Conservation (phyloP, 2,888 invertebrate species). For the Sarcophaga caerulescens region DNA sequence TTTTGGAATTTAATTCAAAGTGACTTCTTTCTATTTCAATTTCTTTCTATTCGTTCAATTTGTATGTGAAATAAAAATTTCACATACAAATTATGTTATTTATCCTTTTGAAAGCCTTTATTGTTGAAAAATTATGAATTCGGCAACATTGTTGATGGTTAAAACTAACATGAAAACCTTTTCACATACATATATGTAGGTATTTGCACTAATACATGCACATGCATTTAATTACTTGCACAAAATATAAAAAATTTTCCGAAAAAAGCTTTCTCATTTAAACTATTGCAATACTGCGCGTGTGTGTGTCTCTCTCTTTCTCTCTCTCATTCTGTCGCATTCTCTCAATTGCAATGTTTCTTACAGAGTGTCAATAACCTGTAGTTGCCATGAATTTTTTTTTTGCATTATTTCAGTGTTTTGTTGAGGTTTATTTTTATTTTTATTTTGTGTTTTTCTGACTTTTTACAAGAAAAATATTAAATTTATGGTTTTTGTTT, state of each 20-base stretch:
- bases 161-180: background rate
- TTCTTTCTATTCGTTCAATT: too few species aligned
- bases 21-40: too few species aligned
- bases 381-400: conserved; percentile 67
- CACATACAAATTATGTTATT: too few species aligned
- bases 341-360: conserved; percentile 34
- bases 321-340: background rate
- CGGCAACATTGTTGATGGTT: too few species aligned
- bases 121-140: too few species aligned
- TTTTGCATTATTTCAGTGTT: conserved; percentile 48
- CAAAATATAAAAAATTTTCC: conserved; percentile 26
- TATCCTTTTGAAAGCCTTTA: too few species aligned
- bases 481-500: background rate
- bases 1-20: too few species aligned
- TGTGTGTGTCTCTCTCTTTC: background rate
- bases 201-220: conserved; percentile 12
- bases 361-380: conserved; percentile 65
- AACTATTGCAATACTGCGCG: conserved; percentile 18
- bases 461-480: too few species aligned
- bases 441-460: too few species aligned
- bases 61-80: too few species aligned
- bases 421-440: conserved; percentile 36
- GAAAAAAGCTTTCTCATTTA: conserved; percentile 51
- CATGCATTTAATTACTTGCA: conserved; percentile 1
- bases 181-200: too few species aligned